Percentiles rank a stretch among this genome's conserved stretches.
Evolutionary conservation across 2,797 vertebrate genomes (phyloP).

Genomic region (Anguilla megastoma): DNA sequence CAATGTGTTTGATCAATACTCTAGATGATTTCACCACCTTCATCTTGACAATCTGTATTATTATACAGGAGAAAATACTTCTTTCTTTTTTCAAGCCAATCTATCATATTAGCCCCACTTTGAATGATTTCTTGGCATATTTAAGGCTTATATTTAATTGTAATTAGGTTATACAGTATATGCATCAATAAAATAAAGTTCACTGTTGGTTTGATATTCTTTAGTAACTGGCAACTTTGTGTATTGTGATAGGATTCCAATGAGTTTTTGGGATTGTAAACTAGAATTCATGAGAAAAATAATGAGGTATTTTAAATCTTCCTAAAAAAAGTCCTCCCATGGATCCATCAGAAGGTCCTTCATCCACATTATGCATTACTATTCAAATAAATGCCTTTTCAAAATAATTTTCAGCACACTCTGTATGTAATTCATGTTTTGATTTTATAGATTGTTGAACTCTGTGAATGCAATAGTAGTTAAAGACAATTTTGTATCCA

Average conservation of each 20-base stretch:
- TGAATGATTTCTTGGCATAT: not conserved
- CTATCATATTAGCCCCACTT: not conserved
- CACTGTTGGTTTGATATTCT: not conserved
- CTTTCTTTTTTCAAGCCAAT: not conserved
- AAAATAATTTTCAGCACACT: too few relatives aligned
- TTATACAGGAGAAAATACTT: not conserved
- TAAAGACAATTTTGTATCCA: not conserved
- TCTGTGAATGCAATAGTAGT: too few relatives aligned
- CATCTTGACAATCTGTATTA: not conserved
- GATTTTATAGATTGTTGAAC: too few relatives aligned
- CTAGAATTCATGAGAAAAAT: not conserved
- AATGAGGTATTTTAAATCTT: not conserved
- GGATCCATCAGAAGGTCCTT: not conserved
- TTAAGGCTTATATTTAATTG: too few relatives aligned
- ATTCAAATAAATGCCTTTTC: too few relatives aligned
- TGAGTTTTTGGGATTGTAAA: not conserved
- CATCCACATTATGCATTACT: too few relatives aligned
- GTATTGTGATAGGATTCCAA: not conserved
- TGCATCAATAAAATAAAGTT: not conserved
- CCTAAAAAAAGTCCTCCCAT: not conserved
- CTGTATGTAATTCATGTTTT: too few relatives aligned
- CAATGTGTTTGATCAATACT: slow-evolving; percentile 5
- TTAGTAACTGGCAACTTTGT: not conserved
- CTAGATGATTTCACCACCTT: not conserved
- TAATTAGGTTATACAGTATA: too few relatives aligned